Evolutionary conservation across 2,113 vertebrate genomes (phyloP), one percentile per base, ranked within the genome.

Genomic region (Apeltes quadracus): DNA sequence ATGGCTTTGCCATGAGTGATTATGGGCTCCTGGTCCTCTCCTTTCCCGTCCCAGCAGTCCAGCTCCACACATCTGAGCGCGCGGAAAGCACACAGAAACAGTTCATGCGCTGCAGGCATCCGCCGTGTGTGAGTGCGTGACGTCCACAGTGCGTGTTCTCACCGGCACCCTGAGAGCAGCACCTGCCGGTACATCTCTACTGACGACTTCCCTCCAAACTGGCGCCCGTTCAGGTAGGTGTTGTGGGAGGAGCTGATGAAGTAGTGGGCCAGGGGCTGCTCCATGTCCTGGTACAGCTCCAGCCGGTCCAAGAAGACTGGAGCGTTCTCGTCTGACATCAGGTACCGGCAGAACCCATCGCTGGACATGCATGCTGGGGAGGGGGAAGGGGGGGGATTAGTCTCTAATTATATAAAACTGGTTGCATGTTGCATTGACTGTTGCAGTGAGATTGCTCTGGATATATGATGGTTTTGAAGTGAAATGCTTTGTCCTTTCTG

Each of bases 141-240:
- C 7, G 6, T 34, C 32, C 32, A 7, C 32, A 32, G 39, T 11
- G 10, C 9, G 3, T 55, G 38, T 29, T 1, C 2, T 2, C 84
- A 99, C 98, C 98, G 98, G 97, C 97, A 98, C 48, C 98, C 98
- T 25, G 98, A 95, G 83, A 99, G 93, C 84, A 99, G 93, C 69
- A 98, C 95, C 91, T 99, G 98, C 81, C 95, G 94, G 87, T 99
- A 99, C 97, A 99, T 97, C 93, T 99, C 98, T 72, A 99, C 97
- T 0, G 97, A 97, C 23, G 97, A 99, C 83, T 96, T 98, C 20
- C 98, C 98, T 0, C 97, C 98, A 68, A 99, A 99, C 92, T 99
- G 98, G 44, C 97, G 92, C 61, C 98, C 98, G 1, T 95, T 99
- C 86, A 99, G 92, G 90, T 99, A 99, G 0, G 97, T 98, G 91